Conservation (phyloP, 2,888 invertebrate genomes). For the Halictus quadricinctus region DNA sequence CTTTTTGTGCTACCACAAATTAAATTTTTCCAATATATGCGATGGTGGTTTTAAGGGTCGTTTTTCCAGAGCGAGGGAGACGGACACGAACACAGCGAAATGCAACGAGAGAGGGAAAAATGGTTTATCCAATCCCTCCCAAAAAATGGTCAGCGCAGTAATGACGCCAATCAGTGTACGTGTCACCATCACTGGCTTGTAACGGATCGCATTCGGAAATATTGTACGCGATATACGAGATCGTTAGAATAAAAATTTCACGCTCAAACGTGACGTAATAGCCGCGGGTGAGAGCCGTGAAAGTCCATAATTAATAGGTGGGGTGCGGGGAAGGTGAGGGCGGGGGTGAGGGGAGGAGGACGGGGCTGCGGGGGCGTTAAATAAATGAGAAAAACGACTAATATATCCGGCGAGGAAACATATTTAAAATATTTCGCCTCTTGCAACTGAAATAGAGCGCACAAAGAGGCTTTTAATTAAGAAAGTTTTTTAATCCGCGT, state of each 20-base stretch:
- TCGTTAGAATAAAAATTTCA: conserved; percentile 51
- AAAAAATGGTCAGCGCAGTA: conserved; percentile 48
- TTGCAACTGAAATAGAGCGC: conserved; percentile 46
- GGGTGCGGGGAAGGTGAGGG: not conserved
- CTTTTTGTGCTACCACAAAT: not conserved
- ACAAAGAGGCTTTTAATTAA: conserved; percentile 52
- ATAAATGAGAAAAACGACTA: conserved; percentile 43
- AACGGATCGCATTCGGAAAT: conserved; percentile 42
- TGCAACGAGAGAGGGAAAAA: conserved; percentile 29
- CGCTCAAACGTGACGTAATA: conserved; percentile 53
- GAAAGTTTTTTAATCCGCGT: conserved; percentile 16
- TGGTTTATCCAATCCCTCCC: conserved; percentile 30
- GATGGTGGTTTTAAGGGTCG: conserved; percentile 13
- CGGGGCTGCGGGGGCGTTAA: conserved; percentile 20
- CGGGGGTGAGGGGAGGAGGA: too few species aligned
- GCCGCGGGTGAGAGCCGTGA: conserved; percentile 28
- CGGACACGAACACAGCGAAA: conserved; percentile 6
- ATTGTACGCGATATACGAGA: conserved; percentile 41
- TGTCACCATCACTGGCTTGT: conserved; percentile 33
- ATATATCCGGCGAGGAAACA: conserved; percentile 26
- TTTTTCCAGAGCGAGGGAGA: conserved; percentile 22
- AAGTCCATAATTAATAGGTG: conserved; percentile 42
- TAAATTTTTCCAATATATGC: conserved; percentile 7
- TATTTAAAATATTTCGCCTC: conserved; percentile 42
- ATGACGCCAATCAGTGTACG: conserved; percentile 55